Evolutionary conservation across 1,140 invertebrate genomes (phyloP), one percentile per base, ranked within the genome.

Genomic region (Tachypleus tridentatus): DNA sequence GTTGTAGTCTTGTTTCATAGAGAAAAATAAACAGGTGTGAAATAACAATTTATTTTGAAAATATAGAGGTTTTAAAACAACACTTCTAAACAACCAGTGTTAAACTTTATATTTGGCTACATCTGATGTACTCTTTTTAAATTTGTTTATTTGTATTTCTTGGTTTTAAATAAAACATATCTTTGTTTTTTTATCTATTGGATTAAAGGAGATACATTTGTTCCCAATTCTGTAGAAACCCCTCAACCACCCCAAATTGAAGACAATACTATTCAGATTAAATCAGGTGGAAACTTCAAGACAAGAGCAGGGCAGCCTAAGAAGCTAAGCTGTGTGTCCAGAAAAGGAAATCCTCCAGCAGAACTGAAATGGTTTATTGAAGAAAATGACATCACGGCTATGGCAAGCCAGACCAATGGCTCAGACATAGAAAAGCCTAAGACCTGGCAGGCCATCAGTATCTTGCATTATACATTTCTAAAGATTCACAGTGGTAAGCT

Each of bases 301-400:
- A 85, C 86, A n/a, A 81, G 85, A 70, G 85, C 86, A 69, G 88
- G 87, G 65, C 83, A 86, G 68, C 80, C 84, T 64, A 86, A 86
- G 56, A 85, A 84, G 3, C 84, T 92, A 61, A 87, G 88, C 75
- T 93, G 90, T 75, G 83, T 86, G 70, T 88, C 88, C 52, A 82
- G 88, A 75, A 89, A 89, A 76, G 89, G 89, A 64, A 91, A 90
- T 79, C 87, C 87, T 58, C 86, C 89, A 9, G 87, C 90, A 63
- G 81, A 84, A 71, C 84, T 92, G 70, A 88, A 69, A 47, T 69
- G 70, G 77, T 78, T 61, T 79, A 53, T 71, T 83, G 86, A 85
- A 68, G 85, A 87, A 64, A 80, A 81, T 71, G 86, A 88, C 71
- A 77, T 88, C 68, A 80, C 81, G n/a, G 74, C 81, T 51, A 77